Conservation (phyloP, 1,140 invertebrate genomes). For the Micrasema longulum region DNA sequence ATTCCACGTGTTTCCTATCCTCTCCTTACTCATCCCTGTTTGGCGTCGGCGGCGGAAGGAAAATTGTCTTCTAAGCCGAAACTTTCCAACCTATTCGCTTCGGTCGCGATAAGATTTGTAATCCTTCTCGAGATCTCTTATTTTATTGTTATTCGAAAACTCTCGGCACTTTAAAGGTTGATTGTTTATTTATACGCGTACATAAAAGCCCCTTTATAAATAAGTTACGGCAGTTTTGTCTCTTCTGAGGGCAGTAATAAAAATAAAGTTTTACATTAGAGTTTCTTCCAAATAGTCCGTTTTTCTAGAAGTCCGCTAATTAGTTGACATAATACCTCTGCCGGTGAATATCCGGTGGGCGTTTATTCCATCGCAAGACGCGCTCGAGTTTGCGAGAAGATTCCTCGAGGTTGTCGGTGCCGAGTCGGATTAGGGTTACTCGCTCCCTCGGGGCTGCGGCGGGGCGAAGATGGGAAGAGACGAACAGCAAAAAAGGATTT, state of each 20-base stretch:
- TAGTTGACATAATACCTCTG: too few species aligned
- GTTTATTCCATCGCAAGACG: slow-evolving; percentile 11
- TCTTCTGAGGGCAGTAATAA: too few species aligned
- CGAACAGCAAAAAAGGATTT: slow-evolving; percentile 30
- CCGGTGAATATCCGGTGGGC: not conserved
- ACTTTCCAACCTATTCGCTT: slow-evolving; percentile 1
- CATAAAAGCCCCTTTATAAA: too few species aligned
- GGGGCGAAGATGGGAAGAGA: not conserved
- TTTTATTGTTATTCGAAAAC: slow-evolving; percentile 19
- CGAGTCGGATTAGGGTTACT: not conserved
- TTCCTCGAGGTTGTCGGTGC: slow-evolving; percentile 9
- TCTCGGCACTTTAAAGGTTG: not conserved
- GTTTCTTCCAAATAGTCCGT: too few species aligned
- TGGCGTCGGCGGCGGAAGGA: slow-evolving; percentile 9
- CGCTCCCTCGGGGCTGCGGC: not conserved
- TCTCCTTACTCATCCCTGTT: not conserved
- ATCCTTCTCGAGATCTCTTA: not conserved
- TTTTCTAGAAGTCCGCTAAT: too few species aligned
- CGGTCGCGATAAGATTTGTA: slow-evolving; percentile 8
- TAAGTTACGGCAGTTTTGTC: too few species aligned
- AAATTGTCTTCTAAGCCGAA: slow-evolving; percentile 23
- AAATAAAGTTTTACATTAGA: too few species aligned
- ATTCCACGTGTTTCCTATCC: slow-evolving; percentile 23
- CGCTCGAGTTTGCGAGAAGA: slow-evolving; percentile 8
- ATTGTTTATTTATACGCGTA: not conserved